These are phyloP conservation scores for Cirrhinus molitorella DNA, from an alignment of 2,797 vertebrate genomes.

Conservation along the genomic window DNA sequence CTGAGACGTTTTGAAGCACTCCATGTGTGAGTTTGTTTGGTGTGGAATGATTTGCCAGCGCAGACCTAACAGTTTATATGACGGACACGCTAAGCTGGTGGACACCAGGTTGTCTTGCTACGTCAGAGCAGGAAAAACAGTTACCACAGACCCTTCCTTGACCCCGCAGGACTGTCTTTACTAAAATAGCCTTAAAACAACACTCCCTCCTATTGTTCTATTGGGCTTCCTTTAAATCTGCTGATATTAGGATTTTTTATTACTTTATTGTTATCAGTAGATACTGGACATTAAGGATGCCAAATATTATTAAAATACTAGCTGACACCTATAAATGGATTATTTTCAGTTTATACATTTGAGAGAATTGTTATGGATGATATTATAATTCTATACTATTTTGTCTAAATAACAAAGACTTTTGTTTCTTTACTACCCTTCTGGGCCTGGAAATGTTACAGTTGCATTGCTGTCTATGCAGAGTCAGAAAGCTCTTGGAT, in stretches of 20 bases:
- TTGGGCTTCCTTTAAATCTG: neutral
- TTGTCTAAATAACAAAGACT: neutral
- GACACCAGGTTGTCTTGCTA: conserved; percentile 24
- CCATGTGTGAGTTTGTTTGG: conserved; percentile 74
- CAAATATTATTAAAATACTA: neutral
- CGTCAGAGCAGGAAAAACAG: neutral
- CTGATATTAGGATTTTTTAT: neutral
- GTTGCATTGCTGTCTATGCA: too few relatives aligned
- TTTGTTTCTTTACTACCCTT: too few relatives aligned
- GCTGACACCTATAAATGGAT: neutral
- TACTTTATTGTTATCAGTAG: neutral
- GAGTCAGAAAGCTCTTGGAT: too few relatives aligned
- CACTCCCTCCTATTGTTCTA: neutral
- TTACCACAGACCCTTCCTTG: conserved; percentile 8
- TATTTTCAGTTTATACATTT: neutral
- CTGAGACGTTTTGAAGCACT: conserved; percentile 72
- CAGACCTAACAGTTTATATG: conserved; percentile 59
- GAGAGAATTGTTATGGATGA: neutral
- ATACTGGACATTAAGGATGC: neutral
- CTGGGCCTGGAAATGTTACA: too few relatives aligned
- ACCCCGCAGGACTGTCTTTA: neutral
- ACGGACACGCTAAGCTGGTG: conserved; percentile 21
- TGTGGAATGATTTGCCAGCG: conserved; percentile 40
- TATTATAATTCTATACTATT: neutral
- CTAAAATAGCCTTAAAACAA: neutral